Conservation (phyloP, 1,140 invertebrate species). For the Dinoponera quadriceps region DNA sequence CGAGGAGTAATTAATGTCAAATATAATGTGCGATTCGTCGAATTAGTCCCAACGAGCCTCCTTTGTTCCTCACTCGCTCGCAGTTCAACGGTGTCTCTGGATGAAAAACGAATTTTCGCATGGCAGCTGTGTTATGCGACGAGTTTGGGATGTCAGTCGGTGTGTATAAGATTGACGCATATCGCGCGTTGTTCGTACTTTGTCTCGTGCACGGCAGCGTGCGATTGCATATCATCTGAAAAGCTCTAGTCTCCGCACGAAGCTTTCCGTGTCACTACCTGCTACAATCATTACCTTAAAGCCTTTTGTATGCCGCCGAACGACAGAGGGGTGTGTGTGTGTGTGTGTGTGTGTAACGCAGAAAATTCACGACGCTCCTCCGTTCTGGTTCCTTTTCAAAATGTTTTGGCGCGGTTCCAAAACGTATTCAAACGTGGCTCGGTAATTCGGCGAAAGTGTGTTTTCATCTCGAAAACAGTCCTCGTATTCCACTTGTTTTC, state of each 20-base stretch:
- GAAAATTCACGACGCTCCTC: constrained; percentile 62
- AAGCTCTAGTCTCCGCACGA: constrained; percentile 29
- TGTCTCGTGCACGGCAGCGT: neutral
- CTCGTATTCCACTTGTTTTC: constrained; percentile 23
- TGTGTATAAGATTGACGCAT: neutral
- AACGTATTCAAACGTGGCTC: constrained; percentile 58
- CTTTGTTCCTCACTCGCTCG: too few species aligned
- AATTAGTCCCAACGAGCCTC: too few species aligned
- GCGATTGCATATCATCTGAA: constrained; percentile 44
- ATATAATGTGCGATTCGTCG: too few species aligned
- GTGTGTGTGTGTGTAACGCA: constrained; percentile 15
- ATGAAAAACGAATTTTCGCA: too few species aligned
- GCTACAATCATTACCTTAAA: constrained; percentile 35
- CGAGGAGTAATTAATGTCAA: too few species aligned
- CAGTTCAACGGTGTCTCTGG: too few species aligned
- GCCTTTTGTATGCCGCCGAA: constrained; percentile 26
- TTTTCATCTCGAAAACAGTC: constrained; percentile 30
- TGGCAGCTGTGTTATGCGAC: too few species aligned
- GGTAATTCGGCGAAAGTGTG: constrained; percentile 67
- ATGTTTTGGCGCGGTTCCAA: constrained; percentile 61
- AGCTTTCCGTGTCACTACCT: constrained; percentile 45
- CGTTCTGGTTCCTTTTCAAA: constrained; percentile 42
- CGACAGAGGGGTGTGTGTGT: neutral
- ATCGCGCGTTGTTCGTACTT: neutral
- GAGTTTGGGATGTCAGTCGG: too few species aligned